Evolutionary conservation across 1,140 invertebrate species (phyloP).

Genomic region (Drusus annulatus): DNA sequence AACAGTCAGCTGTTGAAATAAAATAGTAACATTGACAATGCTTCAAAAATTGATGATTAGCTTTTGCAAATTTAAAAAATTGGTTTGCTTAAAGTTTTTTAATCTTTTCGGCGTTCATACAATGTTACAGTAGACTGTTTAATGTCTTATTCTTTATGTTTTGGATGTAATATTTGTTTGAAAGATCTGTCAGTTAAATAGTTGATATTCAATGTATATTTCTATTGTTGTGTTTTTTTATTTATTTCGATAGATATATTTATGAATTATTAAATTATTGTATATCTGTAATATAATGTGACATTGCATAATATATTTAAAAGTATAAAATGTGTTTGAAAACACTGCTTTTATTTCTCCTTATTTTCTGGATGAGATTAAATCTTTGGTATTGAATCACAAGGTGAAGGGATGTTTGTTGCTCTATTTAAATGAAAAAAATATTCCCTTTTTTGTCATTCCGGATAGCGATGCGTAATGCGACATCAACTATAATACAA

Average conservation of each 20-base stretch:
- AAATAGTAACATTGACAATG: background rate
- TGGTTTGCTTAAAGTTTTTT: background rate
- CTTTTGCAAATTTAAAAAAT: too few relatives aligned
- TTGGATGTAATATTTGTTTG: background rate
- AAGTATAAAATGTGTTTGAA: constrained; percentile 57
- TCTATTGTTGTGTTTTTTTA: constrained; percentile 55
- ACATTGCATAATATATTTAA: constrained; percentile 54
- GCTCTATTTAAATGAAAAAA: too few relatives aligned
- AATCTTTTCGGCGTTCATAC: background rate
- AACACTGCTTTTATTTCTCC: constrained; percentile 10
- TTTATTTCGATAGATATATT: constrained; percentile 52
- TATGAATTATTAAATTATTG: constrained; percentile 52
- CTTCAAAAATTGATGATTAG: background rate
- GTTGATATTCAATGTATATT: constrained; percentile 17
- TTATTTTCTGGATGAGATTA: too few relatives aligned
- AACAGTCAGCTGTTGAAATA: background rate
- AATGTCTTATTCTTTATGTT: background rate
- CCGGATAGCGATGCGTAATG: too few relatives aligned
- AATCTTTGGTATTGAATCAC: too few relatives aligned
- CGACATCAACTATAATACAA: too few relatives aligned
- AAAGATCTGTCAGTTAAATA: constrained; percentile 18
- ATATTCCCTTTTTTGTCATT: too few relatives aligned
- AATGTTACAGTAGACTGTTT: background rate
- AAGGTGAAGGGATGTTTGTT: too few relatives aligned
- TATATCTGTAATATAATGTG: constrained; percentile 54